Evolutionary conservation across 2,797 vertebrate genomes (phyloP).

Genomic region (Microchirus variegatus): DNA sequence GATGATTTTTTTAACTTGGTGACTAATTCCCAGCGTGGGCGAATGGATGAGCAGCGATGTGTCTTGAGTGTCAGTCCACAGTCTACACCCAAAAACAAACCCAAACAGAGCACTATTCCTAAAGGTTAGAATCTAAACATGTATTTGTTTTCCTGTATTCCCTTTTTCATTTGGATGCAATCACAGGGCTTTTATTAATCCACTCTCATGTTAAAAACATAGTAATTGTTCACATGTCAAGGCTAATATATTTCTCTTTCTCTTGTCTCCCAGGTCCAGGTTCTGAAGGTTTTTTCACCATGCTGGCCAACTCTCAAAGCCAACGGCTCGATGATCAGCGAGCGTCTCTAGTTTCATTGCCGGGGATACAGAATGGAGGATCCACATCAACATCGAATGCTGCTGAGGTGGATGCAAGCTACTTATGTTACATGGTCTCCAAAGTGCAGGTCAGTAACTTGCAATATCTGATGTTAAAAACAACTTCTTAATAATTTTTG

Average conservation of each 20-base stretch:
- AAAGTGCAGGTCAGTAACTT: conserved; percentile 66
- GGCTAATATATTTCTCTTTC: background rate
- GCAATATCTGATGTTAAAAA: conserved; percentile 1
- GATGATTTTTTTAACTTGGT: conserved; percentile 83
- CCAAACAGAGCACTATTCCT: conserved; percentile 27
- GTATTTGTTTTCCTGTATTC: background rate
- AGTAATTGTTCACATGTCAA: background rate
- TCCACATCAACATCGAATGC: conserved; percentile 52
- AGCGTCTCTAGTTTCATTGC: conserved; percentile 70
- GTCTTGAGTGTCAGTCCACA: conserved; percentile 51
- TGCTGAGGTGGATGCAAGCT: conserved; percentile 54
- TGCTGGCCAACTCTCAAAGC: conserved; percentile 83
- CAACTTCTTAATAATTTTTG: conserved; percentile 4
- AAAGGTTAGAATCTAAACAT: conserved; percentile 51
- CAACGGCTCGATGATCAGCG: conserved; percentile 87
- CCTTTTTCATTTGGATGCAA: background rate
- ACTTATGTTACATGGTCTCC: conserved; percentile 75
- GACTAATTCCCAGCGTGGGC: conserved; percentile 76
- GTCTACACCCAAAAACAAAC: conserved; percentile 43
- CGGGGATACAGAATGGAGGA: conserved; percentile 73
- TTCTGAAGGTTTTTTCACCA: conserved; percentile 78
- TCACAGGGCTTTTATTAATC: background rate
- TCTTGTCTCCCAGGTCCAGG: conserved; percentile 40
- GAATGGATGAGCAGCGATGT: conserved; percentile 86
- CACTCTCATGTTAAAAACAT: background rate